Percentiles rank a stretch among this genome's conserved stretches.
Evolutionary conservation across 2,888 invertebrate genomes (phyloP).

Genomic region (Tachystola acroxantha): DNA sequence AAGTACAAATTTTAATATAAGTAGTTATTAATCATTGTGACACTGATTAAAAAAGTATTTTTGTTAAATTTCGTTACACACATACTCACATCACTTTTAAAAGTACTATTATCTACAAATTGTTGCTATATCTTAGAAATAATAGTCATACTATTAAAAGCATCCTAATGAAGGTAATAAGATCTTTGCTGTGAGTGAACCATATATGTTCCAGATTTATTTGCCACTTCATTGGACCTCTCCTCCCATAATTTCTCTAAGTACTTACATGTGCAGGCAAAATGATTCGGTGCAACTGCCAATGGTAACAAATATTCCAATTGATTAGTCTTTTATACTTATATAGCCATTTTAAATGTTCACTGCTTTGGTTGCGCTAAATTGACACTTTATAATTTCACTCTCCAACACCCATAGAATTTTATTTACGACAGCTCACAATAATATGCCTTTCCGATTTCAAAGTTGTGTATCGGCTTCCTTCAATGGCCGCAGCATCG

Average conservation of each 20-base stretch:
- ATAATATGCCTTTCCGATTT: constrained; percentile 23
- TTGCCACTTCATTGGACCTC: too few species aligned
- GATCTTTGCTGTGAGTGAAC: constrained; percentile 7
- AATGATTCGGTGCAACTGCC: background rate
- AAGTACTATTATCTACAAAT: constrained; percentile 35
- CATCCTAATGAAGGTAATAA: constrained; percentile 10
- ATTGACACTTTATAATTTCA: constrained; percentile 13
- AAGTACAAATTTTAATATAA: constrained; percentile 24
- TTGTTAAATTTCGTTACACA: constrained; percentile 32
- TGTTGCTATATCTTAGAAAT: constrained; percentile 28
- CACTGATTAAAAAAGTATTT: constrained; percentile 23
- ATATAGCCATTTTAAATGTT: background rate
- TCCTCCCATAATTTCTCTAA: too few species aligned
- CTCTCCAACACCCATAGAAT: constrained; percentile 14
- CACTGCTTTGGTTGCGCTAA: constrained; percentile 1
- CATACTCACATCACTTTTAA: constrained; percentile 26
- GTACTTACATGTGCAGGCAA: background rate
- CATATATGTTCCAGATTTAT: too few species aligned
- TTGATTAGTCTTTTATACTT: background rate
- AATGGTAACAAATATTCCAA: background rate
- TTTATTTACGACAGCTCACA: constrained; percentile 10
- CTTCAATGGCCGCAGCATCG: too few species aligned
- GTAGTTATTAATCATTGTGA: constrained; percentile 25
- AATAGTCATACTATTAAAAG: constrained; percentile 32
- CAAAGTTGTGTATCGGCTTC: constrained; percentile 9